phyloP scores from a whole-genome alignment of 2,797 vertebrate species.

The Botia almorhae region DNA sequence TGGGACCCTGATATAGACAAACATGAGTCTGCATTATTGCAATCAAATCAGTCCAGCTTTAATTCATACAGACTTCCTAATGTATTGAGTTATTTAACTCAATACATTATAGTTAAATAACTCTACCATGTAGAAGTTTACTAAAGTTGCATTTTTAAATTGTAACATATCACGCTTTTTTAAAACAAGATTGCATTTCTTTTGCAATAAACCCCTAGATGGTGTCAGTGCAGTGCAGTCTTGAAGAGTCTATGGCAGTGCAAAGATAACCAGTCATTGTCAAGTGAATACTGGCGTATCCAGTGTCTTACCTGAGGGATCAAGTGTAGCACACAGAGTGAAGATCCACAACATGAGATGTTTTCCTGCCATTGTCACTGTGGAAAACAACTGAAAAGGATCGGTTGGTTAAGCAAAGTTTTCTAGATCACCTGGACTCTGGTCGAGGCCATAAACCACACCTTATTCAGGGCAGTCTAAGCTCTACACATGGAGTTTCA shows the following conservation, averaged over 20 bases:
- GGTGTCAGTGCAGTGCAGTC: background rate
- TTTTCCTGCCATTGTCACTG: constrained; percentile 64
- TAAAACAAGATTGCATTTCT: background rate
- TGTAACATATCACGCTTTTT: background rate
- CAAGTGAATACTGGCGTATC: constrained; percentile 56
- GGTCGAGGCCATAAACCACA: constrained; percentile 57
- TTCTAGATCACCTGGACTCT: constrained; percentile 60
- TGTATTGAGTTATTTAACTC: too few species aligned
- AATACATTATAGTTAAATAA: background rate
- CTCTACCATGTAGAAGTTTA: background rate
- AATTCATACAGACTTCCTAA: background rate
- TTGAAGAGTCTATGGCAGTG: constrained; percentile 28
- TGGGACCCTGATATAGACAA: too few species aligned
- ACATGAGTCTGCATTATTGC: too few species aligned
- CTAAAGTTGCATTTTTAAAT: background rate
- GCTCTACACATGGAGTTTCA: constrained; percentile 14
- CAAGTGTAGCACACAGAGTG: constrained; percentile 61
- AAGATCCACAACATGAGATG: constrained; percentile 71
- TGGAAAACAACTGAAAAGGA: constrained; percentile 58
- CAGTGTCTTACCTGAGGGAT: constrained; percentile 73
- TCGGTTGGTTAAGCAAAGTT: constrained; percentile 18
- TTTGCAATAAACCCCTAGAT: background rate
- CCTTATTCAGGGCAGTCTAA: constrained; percentile 53
- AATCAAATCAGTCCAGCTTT: too few species aligned
- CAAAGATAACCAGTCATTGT: constrained; percentile 60